Conservation (phyloP, 1,140 invertebrate genomes). For the Leptinotarsa defecta region DNA sequence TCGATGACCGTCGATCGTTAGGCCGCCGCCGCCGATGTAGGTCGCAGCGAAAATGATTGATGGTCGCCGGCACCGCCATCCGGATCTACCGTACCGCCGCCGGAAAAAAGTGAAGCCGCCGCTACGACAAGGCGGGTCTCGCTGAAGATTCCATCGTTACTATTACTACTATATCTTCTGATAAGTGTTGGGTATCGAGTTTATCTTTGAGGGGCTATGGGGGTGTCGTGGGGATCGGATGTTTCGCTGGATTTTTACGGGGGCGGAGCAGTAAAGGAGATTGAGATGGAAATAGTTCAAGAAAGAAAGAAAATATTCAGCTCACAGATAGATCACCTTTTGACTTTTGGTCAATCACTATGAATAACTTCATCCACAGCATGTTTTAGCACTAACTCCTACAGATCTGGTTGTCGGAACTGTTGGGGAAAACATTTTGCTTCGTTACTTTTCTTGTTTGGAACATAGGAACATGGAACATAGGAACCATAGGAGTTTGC, state of each 20-base stretch:
- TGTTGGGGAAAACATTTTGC: too few relatives aligned
- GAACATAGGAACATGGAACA: too few relatives aligned
- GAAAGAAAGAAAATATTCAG: too few relatives aligned
- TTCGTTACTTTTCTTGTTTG: too few relatives aligned
- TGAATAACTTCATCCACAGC: too few relatives aligned
- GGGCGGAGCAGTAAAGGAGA: too few relatives aligned
- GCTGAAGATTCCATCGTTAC: background rate
- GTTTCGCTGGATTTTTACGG: background rate
- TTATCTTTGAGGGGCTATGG: background rate
- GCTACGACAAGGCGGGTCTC: background rate
- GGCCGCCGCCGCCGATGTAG: slow-evolving; percentile 21
- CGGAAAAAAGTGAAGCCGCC: background rate
- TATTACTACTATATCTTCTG: background rate
- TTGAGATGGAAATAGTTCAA: too few relatives aligned
- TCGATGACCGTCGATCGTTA: background rate
- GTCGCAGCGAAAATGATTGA: slow-evolving; percentile 22
- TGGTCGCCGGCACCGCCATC: slow-evolving; percentile 41
- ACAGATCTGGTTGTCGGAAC: too few relatives aligned
- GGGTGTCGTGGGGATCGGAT: background rate
- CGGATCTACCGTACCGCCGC: slow-evolving; percentile 44
- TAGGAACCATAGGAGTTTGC: too few relatives aligned
- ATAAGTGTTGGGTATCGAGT: background rate
- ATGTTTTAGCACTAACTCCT: too few relatives aligned
- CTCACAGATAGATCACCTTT: too few relatives aligned
- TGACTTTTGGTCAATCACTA: too few relatives aligned